A percentile compares a stretch with the other conserved stretches of the same genome.
phyloP scores from a whole-genome alignment of 2,797 vertebrate species.

The Dryobates pubescens region DNA sequence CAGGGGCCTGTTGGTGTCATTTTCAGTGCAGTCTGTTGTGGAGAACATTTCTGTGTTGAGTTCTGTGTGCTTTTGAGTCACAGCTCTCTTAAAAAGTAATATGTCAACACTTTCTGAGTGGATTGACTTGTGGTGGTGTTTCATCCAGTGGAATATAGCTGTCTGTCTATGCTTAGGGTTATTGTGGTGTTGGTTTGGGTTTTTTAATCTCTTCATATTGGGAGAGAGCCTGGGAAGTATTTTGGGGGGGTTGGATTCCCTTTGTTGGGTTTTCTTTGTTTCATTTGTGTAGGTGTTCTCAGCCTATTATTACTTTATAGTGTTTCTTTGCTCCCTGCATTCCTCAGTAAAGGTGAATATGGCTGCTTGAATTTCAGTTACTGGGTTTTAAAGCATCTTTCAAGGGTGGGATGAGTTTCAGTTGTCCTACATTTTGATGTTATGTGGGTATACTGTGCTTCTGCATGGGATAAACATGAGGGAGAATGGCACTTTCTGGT shows the following conservation, averaged over 20 bases:
- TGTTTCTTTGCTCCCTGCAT: neutral
- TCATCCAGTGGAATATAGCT: neutral
- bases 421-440: neutral
- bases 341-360: neutral
- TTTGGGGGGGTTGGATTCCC: neutral
- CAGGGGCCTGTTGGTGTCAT: neutral
- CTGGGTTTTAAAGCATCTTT: neutral
- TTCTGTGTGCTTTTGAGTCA: neutral
- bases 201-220: neutral
- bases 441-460: neutral
- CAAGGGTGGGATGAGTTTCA: neutral
- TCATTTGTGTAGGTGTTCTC: neutral
- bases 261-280: neutral
- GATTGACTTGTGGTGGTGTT: rapidly evolving
- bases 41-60: neutral
- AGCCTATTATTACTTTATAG: neutral
- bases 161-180: rapidly evolving
- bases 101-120: neutral
- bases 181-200: neutral
- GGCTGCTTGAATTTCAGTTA: neutral
- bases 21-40: neutral
- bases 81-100: neutral
- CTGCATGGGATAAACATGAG: neutral
- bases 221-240: neutral
- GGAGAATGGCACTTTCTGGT: rapidly evolving